Conservation (phyloP, 2,113 vertebrate species). For the Cariama cristata region DNA sequence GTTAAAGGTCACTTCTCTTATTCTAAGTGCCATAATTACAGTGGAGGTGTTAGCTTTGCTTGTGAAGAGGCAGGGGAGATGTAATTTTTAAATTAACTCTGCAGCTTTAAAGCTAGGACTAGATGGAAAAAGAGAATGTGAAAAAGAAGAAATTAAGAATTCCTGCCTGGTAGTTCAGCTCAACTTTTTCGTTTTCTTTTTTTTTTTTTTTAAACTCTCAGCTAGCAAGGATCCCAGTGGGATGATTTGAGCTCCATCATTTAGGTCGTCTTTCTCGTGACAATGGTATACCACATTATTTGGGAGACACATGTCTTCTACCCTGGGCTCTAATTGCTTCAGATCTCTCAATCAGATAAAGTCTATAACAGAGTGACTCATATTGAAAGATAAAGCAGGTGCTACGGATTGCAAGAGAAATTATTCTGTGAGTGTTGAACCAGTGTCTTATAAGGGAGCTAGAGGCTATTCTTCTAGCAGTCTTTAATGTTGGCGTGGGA, state of each 20-base stretch:
- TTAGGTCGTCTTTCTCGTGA: background rate
- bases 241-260: background rate
- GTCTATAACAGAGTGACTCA: background rate
- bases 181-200: background rate
- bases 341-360: background rate
- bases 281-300: background rate
- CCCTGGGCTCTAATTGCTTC: background rate
- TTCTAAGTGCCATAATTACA: background rate
- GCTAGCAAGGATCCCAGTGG: background rate
- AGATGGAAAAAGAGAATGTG: background rate
- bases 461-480: background rate
- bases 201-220: background rate
- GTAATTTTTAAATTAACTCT: background rate
- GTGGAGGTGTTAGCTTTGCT: background rate
- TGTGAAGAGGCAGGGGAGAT: background rate
- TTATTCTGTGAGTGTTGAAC: background rate
- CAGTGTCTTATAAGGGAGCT: background rate
- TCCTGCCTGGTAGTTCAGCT: background rate
- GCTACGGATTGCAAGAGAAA: background rate
- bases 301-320: background rate
- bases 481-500: background rate
- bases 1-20: background rate
- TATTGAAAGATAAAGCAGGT: background rate
- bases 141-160: background rate
- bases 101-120: background rate